Percentiles rank a stretch among this genome's conserved stretches.
Evolutionary conservation across 2,113 vertebrate species (phyloP).

Genomic region (Sigmodon hispidus): DNA sequence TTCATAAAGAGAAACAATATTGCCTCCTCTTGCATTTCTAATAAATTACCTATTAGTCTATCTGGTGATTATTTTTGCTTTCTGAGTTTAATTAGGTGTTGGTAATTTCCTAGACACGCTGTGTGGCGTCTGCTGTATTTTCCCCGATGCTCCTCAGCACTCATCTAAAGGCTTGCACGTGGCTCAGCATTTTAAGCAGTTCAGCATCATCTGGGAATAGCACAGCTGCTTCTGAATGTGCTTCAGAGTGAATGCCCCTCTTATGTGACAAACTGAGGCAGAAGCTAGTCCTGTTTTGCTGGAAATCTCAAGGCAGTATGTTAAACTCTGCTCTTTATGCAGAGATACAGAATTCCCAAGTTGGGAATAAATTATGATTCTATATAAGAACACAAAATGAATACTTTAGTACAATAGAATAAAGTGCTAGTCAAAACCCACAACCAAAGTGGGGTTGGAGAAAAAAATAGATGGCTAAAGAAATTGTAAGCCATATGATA

Average conservation of each 20-base stretch:
- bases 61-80: slow-evolving; percentile 67
- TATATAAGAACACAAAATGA: not conserved
- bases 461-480: not conserved
- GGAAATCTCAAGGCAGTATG: slow-evolving; percentile 34
- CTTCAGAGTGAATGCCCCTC: slow-evolving; percentile 44
- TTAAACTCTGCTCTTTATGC: slow-evolving; percentile 28
- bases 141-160: slow-evolving; percentile 57
- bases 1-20: slow-evolving; percentile 40
- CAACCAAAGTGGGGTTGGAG: not conserved
- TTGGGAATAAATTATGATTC: slow-evolving; percentile 11
- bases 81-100: slow-evolving; percentile 63
- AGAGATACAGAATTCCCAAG: slow-evolving; percentile 38
- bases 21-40: not conserved
- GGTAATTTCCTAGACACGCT: slow-evolving; percentile 68
- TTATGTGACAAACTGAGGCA: not conserved
- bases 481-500: not conserved
- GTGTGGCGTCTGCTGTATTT: slow-evolving; percentile 67
- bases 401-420: slow-evolving; percentile 32
- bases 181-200: slow-evolving; percentile 58
- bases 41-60: not conserved
- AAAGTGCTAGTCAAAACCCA: not conserved
- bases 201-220: slow-evolving; percentile 23
- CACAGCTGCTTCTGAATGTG: slow-evolving; percentile 66
- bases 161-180: slow-evolving; percentile 69
- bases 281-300: slow-evolving; percentile 33